Percentiles rank a stretch among this genome's conserved stretches.
phyloP scores from a whole-genome alignment of 2,888 invertebrate species.

The Acleris holmiana region DNA sequence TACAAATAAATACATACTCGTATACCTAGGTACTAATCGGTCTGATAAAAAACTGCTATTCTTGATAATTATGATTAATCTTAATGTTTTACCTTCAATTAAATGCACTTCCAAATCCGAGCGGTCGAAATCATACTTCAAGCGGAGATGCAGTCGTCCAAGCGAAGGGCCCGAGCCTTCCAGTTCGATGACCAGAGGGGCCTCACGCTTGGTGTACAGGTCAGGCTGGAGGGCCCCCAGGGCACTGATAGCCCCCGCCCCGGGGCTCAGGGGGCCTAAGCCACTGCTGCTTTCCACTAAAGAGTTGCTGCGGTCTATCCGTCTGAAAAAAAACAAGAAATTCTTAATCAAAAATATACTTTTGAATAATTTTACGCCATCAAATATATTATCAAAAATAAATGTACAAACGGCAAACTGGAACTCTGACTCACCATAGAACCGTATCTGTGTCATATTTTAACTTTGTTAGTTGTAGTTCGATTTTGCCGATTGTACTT shows the following conservation, averaged over 20 bases:
- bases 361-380: too few relatives aligned
- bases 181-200: slow-evolving; percentile 89
- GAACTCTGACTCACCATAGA: too few relatives aligned
- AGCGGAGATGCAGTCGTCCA: slow-evolving; percentile 92
- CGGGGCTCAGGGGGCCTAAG: slow-evolving; percentile 71
- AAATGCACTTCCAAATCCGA: slow-evolving; percentile 96
- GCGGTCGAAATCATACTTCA: slow-evolving; percentile 95
- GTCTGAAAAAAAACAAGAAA: slow-evolving; percentile 51
- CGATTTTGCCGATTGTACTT: too few relatives aligned
- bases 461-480: too few relatives aligned
- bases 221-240: slow-evolving; percentile 94
- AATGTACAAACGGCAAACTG: too few relatives aligned
- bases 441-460: too few relatives aligned
- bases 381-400: too few relatives aligned
- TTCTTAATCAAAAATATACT: not conserved
- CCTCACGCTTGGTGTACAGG: slow-evolving; percentile 92
- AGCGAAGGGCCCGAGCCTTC: slow-evolving; percentile 87
- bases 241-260: slow-evolving; percentile 71
- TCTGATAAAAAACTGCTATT: not conserved
- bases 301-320: slow-evolving; percentile 82
- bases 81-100: slow-evolving; percentile 95
- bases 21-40: too few relatives aligned
- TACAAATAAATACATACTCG: too few relatives aligned
- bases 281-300: slow-evolving; percentile 78
- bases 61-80: not conserved